Conservation (phyloP, 2,888 invertebrate genomes). For the Lumbricus terrestris region DNA sequence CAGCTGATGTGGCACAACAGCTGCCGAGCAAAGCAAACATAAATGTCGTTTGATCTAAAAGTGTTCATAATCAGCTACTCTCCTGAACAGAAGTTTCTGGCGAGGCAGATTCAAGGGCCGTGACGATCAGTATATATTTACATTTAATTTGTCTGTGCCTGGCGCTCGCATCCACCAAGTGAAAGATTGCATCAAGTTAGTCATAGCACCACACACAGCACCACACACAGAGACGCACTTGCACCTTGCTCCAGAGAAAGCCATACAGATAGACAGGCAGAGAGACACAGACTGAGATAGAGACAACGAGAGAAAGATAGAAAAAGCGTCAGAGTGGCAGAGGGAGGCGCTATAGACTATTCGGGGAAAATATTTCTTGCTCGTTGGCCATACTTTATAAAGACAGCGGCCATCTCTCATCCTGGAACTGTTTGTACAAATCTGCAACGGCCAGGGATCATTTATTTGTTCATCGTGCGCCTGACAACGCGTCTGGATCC, state of each 20-base stretch:
- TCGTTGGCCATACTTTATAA: not conserved
- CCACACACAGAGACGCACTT: constrained; percentile 22
- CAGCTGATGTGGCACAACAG: not conserved
- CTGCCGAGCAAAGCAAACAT: not conserved
- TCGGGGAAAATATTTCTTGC: not conserved
- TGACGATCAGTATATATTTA: not conserved
- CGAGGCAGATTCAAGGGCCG: not conserved
- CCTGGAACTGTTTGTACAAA: not conserved
- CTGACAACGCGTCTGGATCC: not conserved
- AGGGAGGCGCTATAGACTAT: not conserved
- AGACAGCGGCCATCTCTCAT: not conserved
- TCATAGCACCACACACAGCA: not conserved
- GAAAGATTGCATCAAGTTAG: not conserved
- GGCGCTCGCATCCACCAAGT: not conserved
- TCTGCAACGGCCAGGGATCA: not conserved
- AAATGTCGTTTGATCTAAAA: not conserved
- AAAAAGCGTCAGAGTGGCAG: not conserved
- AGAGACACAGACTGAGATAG: not conserved
- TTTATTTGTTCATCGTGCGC: not conserved
- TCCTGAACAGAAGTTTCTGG: not conserved
- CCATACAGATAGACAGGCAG: not conserved
- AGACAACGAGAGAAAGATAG: not conserved
- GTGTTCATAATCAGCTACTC: not conserved
- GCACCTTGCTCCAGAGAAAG: constrained; percentile 4
- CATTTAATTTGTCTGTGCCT: not conserved